These are phyloP conservation scores for Papilio machaon DNA, from an alignment of 1,140 invertebrate genomes.

Conservation along the genomic window DNA sequence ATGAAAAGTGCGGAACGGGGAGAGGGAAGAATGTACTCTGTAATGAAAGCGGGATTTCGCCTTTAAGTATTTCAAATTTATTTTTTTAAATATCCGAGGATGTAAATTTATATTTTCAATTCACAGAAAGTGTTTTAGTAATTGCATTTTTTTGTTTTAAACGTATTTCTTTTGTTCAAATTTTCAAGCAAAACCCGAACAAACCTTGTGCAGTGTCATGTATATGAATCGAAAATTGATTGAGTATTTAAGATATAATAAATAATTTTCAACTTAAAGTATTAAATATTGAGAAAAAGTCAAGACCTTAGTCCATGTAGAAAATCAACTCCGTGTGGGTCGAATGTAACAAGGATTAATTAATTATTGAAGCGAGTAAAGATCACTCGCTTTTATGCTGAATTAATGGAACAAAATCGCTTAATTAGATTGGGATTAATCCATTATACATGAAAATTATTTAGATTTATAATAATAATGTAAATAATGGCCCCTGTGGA, in stretches of 20 bases:
- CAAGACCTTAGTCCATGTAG: background rate
- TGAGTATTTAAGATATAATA: background rate
- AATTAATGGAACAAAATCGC: conserved; percentile 10
- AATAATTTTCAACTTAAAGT: background rate
- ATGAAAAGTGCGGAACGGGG: conserved; percentile 32
- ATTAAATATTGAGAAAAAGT: background rate
- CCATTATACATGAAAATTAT: conserved; percentile 17
- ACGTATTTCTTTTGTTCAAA: background rate
- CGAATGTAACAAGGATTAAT: conserved; percentile 22
- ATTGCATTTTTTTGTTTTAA: background rate
- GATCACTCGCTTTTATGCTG: background rate
- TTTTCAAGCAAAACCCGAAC: background rate
- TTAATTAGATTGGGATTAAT: conserved; percentile 13
- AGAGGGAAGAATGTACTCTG: conserved; percentile 23
- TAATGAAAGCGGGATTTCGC: conserved; percentile 33
- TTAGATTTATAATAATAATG: conserved; percentile 7
- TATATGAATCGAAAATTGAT: background rate
- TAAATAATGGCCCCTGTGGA: background rate
- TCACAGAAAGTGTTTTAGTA: background rate
- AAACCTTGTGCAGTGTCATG: background rate
- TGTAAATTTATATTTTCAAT: background rate
- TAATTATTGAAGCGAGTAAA: conserved; percentile 21
- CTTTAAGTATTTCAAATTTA: conserved; percentile 9
- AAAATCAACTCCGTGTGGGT: conserved; percentile 5
- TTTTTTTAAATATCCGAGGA: background rate